phyloP scores from a whole-genome alignment of 2,888 invertebrate species.

The Eucriotettix oculatus region DNA sequence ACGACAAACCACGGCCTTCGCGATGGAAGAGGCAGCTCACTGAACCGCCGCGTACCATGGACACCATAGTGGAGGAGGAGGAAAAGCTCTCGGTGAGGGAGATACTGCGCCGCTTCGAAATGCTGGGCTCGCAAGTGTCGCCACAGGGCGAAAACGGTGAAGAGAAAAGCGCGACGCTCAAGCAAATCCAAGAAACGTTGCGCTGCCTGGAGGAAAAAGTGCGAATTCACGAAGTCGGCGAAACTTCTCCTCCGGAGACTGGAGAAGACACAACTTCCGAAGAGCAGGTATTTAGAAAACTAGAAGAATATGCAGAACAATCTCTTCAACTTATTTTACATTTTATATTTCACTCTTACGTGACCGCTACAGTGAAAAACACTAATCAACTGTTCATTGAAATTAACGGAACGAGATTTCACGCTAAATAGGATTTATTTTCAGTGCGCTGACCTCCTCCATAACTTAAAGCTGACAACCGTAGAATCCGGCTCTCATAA shows the following conservation, averaged over 20 bases:
- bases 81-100: constrained; percentile 66
- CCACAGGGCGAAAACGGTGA: constrained; percentile 16
- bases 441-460: too few species aligned
- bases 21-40: not conserved
- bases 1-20: not conserved
- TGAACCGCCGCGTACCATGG: constrained; percentile 32
- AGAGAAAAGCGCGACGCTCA: constrained; percentile 25
- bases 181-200: constrained; percentile 27
- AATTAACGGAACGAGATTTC: too few species aligned
- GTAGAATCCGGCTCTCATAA: too few species aligned
- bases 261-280: not conserved
- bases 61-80: constrained; percentile 64
- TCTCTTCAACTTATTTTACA: constrained; percentile 9
- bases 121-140: constrained; percentile 27
- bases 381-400: too few species aligned
- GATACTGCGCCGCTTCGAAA: constrained; percentile 66
- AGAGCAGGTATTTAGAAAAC: not conserved
- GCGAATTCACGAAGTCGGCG: constrained; percentile 12
- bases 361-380: not conserved
- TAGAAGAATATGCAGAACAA: not conserved
- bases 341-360: not conserved
- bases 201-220: constrained; percentile 29
- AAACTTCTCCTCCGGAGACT: not conserved
- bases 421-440: too few species aligned
- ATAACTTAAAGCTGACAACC: too few species aligned